Base-by-base conservation (phyloP, 1,140 invertebrate genomes). In the Lasioglossum albipes region DNA sequence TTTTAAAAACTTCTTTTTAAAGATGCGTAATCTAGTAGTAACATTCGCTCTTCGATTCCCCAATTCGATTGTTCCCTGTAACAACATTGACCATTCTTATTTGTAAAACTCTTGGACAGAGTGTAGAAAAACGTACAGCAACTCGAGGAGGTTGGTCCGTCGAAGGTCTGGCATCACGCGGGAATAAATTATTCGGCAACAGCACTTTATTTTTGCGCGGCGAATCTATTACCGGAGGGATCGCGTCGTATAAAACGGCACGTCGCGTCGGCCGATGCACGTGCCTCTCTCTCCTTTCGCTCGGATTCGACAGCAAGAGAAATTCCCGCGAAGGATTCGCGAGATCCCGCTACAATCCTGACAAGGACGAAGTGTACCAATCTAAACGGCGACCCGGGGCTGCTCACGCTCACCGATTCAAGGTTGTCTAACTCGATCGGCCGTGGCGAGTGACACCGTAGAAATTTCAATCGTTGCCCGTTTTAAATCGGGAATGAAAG, bases 401-500 rank as follows among this genome's bases (percentile, higher is more conserved):
- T 1, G 22, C 45, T 2, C 61, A 65, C 41, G 64, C 59, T 80
- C 70, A 67, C 73, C 64, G 59, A 72, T 80, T 86, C 83, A 88
- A 85, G 78, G 83, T 80, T 74, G 64, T n/a, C 49, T 66, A 71
- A 84, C 52, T 65, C 62, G 52, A 62, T 71, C 64, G 74, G 22
- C 64, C 75, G 31, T 45, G 75, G 45, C 62, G 41, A 70, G 31
- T 16, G 45, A 67, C 65, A 79, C 61, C 22, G 31, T 75, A 66
- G 66, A 84, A 85, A 87, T 77, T 81, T 88, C 77, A 76, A 76
- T 81, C 78, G 57, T 45, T 49, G 57, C 31, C 41, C 49, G 45
- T 49, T 65, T 86, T 85, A 79, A 86, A 82, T 79, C 71, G 57
- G 72, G 75, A 87, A 75, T 81, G 79, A 87, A 87, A 86, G 76